Evolutionary conservation across 2,797 vertebrate genomes (phyloP), one percentile per base, ranked within the genome.

Genomic region (Brachyalestes nurse): DNA sequence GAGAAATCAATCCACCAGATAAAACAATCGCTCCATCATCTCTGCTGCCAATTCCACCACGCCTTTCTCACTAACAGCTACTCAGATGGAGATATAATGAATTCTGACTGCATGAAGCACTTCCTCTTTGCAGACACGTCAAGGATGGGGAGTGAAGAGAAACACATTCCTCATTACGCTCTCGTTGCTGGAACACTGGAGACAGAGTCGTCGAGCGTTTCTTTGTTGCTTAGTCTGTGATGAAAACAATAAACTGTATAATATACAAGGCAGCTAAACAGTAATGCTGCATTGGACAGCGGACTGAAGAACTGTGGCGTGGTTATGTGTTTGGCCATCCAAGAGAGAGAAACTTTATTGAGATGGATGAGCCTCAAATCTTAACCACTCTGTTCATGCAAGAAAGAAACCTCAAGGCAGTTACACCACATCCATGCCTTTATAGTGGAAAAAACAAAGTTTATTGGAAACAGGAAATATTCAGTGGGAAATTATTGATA

Each of bases 381-480:
- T 69, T 72, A 72, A 72, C 71, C 51, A 57, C 34, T 72, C 47
- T 34, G 49, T 28, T 72, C 70, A 72, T 72, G 70, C 70, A 55
- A 75, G 72, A 83, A 72, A 64, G 74, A 64, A 82, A 72, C 80
- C 80, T 71, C 80, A 79, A 75, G 45, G 72, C 47, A 81, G 82
- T 72, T 78, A 16, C 55, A 64, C 53, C 82, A 83, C 82, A 83
- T 83, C 28, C 28, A 75, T 76, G 79, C 66, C 79, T 77, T 82
- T 82, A 65, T 12, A 80, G 53, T 80, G 67, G 23, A 60, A 45
- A 80, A 60, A 58, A 82, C 40, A 64, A 73, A 69, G 3, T 80
- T 74, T 77, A 84, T 76, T 80, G 72, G 65, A 84, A 77, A 73
- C 55, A 78, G 42, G 73, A 79, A 83, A 70, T 80, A 84, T 86